Conservation (phyloP, 2,113 vertebrate genomes). For the Pollimyrus isidori region DNA sequence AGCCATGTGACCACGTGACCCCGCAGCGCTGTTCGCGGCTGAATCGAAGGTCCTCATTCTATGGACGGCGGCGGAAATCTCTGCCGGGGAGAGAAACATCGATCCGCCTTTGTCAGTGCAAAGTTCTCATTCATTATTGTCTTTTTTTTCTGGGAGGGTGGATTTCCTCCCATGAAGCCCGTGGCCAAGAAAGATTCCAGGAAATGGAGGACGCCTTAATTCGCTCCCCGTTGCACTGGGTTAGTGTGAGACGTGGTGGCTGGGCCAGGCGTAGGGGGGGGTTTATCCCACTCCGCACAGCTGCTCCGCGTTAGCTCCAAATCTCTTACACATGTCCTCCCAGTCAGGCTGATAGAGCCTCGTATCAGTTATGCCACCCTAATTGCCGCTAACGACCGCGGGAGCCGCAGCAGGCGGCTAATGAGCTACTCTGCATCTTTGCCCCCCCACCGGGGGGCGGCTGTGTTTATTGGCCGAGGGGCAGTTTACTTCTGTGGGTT, state of each 20-base stretch:
- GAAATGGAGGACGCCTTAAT: slow-evolving; percentile 48
- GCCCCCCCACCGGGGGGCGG: slow-evolving; percentile 23
- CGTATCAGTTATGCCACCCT: slow-evolving; percentile 63
- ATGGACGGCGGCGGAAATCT: slow-evolving; percentile 36
- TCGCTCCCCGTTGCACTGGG: slow-evolving; percentile 50
- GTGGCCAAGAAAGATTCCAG: slow-evolving; percentile 34
- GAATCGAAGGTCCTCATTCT: slow-evolving; percentile 18
- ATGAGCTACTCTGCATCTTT: slow-evolving; percentile 42
- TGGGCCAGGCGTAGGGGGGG: slow-evolving; percentile 41
- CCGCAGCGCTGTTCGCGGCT: neutral
- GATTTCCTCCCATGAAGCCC: slow-evolving; percentile 12
- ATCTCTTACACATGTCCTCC: slow-evolving; percentile 62
- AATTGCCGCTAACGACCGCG: slow-evolving; percentile 51
- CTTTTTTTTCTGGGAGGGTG: neutral
- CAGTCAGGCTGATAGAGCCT: slow-evolving; percentile 59
- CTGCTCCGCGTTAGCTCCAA: slow-evolving; percentile 60
- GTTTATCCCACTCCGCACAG: slow-evolving; percentile 45
- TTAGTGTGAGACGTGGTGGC: slow-evolving; percentile 43
- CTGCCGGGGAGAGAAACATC: slow-evolving; percentile 31
- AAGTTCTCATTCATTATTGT: slow-evolving; percentile 24
- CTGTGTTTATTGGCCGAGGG: neutral
- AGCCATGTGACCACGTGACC: neutral
- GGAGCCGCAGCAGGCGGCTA: slow-evolving; percentile 51
- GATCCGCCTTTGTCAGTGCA: slow-evolving; percentile 37
- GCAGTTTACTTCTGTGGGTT: neutral